Conservation (phyloP, 92 coral and sea anemone genomes). For the Umimayanthus chanpuru region DNA sequence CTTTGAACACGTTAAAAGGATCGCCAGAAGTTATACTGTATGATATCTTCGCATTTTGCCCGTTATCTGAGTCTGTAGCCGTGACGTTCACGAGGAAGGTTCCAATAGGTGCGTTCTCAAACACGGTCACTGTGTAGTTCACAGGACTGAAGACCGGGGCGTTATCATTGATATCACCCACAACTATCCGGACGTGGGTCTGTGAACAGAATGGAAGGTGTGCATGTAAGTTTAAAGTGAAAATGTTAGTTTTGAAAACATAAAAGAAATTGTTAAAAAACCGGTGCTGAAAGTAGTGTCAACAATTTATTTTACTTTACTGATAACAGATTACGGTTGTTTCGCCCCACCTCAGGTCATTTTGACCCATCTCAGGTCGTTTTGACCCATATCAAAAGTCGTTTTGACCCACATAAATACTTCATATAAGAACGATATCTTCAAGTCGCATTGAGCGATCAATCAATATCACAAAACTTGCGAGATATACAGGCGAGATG, state of each 20-base stretch:
- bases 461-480: too few species aligned
- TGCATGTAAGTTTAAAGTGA: not conserved
- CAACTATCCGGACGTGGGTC: conserved; percentile 79
- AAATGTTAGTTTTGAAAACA: not conserved
- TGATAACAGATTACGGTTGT: too few species aligned
- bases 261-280: not conserved
- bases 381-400: too few species aligned
- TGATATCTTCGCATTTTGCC: conserved; percentile 84
- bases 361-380: too few species aligned
- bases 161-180: conserved; percentile 89
- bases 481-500: too few species aligned
- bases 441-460: too few species aligned
- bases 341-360: too few species aligned
- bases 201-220: conserved; percentile 32
- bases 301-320: not conserved
- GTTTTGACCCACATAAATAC: too few species aligned
- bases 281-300: too few species aligned
- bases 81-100: conserved; percentile 74
- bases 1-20: conserved; percentile 63
- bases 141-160: conserved; percentile 84
- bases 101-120: conserved; percentile 79
- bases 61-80: conserved; percentile 89
- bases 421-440: too few species aligned
- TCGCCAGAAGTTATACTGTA: conserved; percentile 85
- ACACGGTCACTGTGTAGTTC: conserved; percentile 83